Base-by-base conservation (phyloP, 2,888 invertebrate species). In the Acrobasis suavella region DNA sequence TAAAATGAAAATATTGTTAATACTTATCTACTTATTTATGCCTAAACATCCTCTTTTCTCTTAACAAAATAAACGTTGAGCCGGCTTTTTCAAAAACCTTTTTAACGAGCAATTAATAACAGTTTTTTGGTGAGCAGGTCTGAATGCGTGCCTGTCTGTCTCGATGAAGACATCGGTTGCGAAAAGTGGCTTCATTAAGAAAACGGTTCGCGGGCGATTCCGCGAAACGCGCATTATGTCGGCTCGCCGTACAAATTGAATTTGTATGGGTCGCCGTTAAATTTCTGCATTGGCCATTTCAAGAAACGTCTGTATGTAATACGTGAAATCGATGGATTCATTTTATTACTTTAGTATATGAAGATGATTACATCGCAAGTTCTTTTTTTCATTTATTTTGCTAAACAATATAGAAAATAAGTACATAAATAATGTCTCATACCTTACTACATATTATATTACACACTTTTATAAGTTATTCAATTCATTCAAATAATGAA, bases 111-210 rank as follows among this genome's bases (percentile, higher is more conserved):
- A 42, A 56, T 56, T 56, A 56, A 42, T 38, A 56, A 56, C 42
- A 42, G 38, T 16, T 51, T 22, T 52, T 22, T 8, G 2, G 56
- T 16, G 9, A 15, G 8, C 52, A 55, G n/a, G 14, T 17, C 67
- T 17, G 50, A 83, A 65, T 86, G 58, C 87, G 75, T 67, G 80
- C 76, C 89, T 83, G 86, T 60, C 46, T n/a, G 51, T 58, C 63
- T 72, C 73, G 80, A 90, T 89, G 83, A 89, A 89, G 89, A 88
- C 87, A 87, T 89, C 80, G 79, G 77, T 71, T 72, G 74, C 73
- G 79, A 81, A 83, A 86, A 86, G 82, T 85, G 86, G 82, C 77
- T 75, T 81, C 83, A 87, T 87, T 87, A 88, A 77, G 71, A 69
- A 62, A 55, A 37, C 55, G 46, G 55, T 55, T 62, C 67, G 64